These are phyloP conservation scores for Dasypogon diadema DNA, from an alignment of 2,888 invertebrate species.

Conservation along the genomic window DNA sequence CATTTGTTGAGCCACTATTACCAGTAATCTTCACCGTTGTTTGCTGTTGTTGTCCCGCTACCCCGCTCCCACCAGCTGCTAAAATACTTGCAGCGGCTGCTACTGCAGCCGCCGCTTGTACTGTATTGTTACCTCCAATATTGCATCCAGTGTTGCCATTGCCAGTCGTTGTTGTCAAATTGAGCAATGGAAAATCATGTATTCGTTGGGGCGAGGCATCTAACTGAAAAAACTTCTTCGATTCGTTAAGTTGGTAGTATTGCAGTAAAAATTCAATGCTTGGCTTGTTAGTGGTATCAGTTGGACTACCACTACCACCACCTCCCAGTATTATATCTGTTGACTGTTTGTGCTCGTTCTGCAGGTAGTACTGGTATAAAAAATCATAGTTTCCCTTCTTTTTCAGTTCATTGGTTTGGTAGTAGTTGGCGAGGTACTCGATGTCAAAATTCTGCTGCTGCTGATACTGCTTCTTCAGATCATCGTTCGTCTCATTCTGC, in stretches of 20 bases:
- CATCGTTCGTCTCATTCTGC: constrained; percentile 63
- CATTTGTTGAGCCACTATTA: constrained; percentile 57
- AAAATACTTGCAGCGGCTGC: constrained; percentile 57
- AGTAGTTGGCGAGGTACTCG: constrained; percentile 65
- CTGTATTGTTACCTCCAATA: constrained; percentile 53
- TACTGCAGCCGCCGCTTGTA: constrained; percentile 49
- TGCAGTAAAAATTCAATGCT: constrained; percentile 66
- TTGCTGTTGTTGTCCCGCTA: constrained; percentile 62
- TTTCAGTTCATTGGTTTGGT: constrained; percentile 66
- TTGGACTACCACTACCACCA: constrained; percentile 49
- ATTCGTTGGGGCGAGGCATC: constrained; percentile 67
- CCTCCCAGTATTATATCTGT: neutral
- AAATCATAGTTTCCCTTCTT: constrained; percentile 66
- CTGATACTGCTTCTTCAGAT: constrained; percentile 57
- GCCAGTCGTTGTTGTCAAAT: constrained; percentile 59
- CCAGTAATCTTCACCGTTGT: constrained; percentile 56
- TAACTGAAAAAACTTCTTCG: constrained; percentile 69
- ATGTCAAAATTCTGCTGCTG: constrained; percentile 62
- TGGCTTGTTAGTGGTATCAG: constrained; percentile 61
- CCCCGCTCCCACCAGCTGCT: constrained; percentile 59
- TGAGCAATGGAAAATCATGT: constrained; percentile 63
- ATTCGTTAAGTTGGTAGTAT: constrained; percentile 68
- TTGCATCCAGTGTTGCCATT: constrained; percentile 33
- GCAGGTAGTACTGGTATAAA: constrained; percentile 66
- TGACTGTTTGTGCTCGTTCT: constrained; percentile 61